Conservation (phyloP, 1,140 invertebrate genomes). For the Holotrichia oblita region DNA sequence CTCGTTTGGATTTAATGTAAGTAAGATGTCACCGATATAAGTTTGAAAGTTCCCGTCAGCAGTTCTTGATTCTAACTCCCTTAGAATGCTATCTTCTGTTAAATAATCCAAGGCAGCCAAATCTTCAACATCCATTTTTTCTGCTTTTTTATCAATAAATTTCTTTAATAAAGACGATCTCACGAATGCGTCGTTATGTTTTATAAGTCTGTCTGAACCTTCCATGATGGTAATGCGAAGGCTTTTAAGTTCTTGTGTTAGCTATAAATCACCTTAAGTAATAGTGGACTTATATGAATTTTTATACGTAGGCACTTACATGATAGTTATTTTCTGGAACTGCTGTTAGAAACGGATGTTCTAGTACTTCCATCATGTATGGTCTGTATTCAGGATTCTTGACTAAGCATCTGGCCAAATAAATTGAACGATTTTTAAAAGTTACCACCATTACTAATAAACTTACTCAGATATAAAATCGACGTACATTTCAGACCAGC, state of each 20-base stretch:
- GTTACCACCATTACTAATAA: background rate
- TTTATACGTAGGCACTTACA: slow-evolving; percentile 64
- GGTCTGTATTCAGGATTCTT: slow-evolving; percentile 92
- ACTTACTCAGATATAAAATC: slow-evolving; percentile 85
- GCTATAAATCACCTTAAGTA: slow-evolving; percentile 54
- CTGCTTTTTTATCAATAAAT: slow-evolving; percentile 64
- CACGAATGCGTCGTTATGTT: slow-evolving; percentile 59
- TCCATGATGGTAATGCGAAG: slow-evolving; percentile 11
- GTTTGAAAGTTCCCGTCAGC: slow-evolving; percentile 80
- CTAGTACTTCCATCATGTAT: slow-evolving; percentile 81
- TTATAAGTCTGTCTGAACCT: slow-evolving; percentile 71
- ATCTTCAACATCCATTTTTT: slow-evolving; percentile 85
- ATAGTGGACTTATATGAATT: background rate
- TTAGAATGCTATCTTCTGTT: slow-evolving; percentile 81
- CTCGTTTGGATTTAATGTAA: slow-evolving; percentile 88
- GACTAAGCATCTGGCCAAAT: slow-evolving; percentile 76
- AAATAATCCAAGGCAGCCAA: slow-evolving; percentile 82
- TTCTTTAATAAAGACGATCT: slow-evolving; percentile 64
- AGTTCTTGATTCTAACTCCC: slow-evolving; percentile 77
- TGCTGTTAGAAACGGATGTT: slow-evolving; percentile 85
- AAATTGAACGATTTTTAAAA: slow-evolving; percentile 7
- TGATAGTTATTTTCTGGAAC: slow-evolving; percentile 80
- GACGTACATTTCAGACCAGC: slow-evolving; percentile 82
- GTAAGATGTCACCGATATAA: slow-evolving; percentile 88
- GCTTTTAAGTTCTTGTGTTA: slow-evolving; percentile 70